phyloP scores from a whole-genome alignment of 2,797 vertebrate genomes.

The Artibeus lituratus region DNA sequence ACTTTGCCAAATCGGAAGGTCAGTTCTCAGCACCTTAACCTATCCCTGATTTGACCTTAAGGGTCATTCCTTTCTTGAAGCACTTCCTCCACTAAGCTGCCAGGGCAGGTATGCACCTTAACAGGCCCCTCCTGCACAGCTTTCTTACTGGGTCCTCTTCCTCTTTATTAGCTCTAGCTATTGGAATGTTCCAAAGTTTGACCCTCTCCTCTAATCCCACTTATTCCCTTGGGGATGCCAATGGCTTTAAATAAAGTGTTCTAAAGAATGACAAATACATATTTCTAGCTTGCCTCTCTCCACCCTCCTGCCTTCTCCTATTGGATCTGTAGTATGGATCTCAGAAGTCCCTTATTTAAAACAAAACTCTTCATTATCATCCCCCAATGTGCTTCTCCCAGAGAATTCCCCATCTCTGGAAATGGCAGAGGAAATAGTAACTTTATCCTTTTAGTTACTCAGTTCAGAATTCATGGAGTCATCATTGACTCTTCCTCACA shows the following conservation, averaged over 20 bases:
- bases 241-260: neutral
- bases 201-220: neutral
- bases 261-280: neutral
- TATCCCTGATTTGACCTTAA: neutral
- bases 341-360: neutral
- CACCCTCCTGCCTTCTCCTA: neutral
- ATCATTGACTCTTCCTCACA: neutral
- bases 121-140: neutral
- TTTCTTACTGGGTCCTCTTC: neutral
- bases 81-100: neutral
- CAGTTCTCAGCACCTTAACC: neutral
- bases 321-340: neutral
- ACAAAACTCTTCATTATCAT: neutral
- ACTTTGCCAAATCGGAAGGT: neutral
- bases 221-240: neutral
- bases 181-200: neutral
- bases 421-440: no score
- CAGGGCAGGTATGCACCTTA: neutral
- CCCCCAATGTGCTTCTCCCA: neutral
- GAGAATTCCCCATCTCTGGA: neutral
- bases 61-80: neutral
- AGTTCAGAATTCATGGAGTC: neutral
- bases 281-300: neutral
- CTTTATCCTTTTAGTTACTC: neutral
- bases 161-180: neutral